Evolutionary conservation across 2,888 invertebrate genomes (phyloP), one percentile per base, ranked within the genome.

Genomic region (Drosophila maculinotata): DNA sequence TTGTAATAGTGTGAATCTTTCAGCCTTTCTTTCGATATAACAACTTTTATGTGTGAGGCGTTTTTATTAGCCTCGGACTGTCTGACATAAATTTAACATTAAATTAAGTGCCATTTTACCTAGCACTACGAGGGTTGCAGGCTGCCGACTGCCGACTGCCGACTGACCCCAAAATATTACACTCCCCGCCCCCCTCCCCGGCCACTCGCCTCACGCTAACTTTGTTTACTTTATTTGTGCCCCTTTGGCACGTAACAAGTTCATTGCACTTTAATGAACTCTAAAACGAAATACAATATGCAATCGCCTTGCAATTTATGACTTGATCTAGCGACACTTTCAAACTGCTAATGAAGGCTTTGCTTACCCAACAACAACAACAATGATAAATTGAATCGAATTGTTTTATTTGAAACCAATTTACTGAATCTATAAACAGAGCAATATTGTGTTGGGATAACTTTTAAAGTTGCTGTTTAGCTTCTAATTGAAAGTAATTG

Each of bases 1-100:
- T 30, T 47, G 56, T 20, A 33, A 49, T 52, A 51, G 78, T 82
- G 76, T 73, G 78, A 82, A 76, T 69, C 71, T 62, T 52, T 30
- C 42, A 56, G 51, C 17, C 51, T 20, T 20, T 20, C 26, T 60
- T 64, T 57, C 51, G 49, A 59, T 65, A 41, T 54, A 41, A 42
- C 60, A 57, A 38, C 49, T 65, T 59, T 59, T 74, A 53, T 74
- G 45, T 62, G 65, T 49, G 56, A 68, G 76, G 76, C 79, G 65
- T 66, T 84, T 84, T 78, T 84, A 84, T 84, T 80, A 82, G 71
- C 80, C 51, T 59, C 53, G 33, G 67, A 56, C 75, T 66, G 83
- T 74, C 69, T 73, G 66, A 77, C 87, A 80, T 82, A 85, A 78
- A 86, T 83, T 85, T 54, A 74, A 73, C 80, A 84, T 85, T 74